Base-by-base conservation (phyloP, 2,797 vertebrate genomes). In the Gobionotothen gibberifrons region DNA sequence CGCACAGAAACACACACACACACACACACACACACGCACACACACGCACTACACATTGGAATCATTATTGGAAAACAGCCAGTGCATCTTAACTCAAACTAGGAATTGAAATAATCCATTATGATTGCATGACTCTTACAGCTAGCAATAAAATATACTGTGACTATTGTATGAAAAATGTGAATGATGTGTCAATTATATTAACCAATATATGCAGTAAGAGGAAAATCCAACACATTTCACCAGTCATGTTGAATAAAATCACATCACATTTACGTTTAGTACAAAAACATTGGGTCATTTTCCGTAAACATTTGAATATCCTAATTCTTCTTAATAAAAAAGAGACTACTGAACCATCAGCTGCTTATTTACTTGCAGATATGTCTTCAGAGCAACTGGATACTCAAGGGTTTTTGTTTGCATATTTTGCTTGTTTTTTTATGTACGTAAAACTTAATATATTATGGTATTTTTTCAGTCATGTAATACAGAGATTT, bases 91-190 rank as follows among this genome's bases (percentile, higher is more conserved):
- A 56, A 56, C 51, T 75, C 59, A 1, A 63, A 43, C 76, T 65
- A 61, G 36, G 76, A 85, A 82, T 76, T 58, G 58, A 85, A 83
- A 74, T 40, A 77, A 71, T 85, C 71, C n/a, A 75, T 74, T 82
- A 86, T 86, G 86, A 89, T 84, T 83, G 75, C 53, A 49, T 56
- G 67, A 53, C 57, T 68, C 49, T 59, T 17, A 13, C 21, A 63
- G 67, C 29, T 13, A 44, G 15, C 56, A 26, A 26, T 2, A 56
- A 55, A 22, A 12, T 36, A 60, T 46, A 4, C 14, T 49, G 46
- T 39, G 6, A 13, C 62, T 62, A 40, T 68, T 75, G 62, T 39
- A 9, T 6, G 0, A 29, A 69, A 26, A 26, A 51, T 22, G 63
- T 64, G n/a, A 73, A 9, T 61, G 17, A 3, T 46, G 11, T 44